These are phyloP conservation scores for Elephas maximus DNA, from an alignment of 2,113 vertebrate genomes.

Conservation along the genomic window DNA sequence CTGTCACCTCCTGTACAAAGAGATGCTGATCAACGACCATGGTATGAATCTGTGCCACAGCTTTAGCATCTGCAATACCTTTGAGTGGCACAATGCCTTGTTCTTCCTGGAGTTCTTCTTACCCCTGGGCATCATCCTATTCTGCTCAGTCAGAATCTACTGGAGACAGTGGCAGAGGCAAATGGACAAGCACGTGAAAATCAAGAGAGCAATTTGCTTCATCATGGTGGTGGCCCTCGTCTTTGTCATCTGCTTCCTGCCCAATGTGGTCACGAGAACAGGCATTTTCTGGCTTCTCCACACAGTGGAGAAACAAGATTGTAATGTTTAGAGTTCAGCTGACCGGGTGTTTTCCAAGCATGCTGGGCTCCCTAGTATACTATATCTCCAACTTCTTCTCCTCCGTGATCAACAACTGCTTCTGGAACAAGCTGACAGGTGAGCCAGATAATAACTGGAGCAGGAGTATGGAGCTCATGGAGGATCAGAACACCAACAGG, in stretches of 20 bases:
- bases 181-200: conserved; percentile 82
- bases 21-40: rapidly evolving
- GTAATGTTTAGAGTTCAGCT: conserved; percentile 48
- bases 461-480: conserved; percentile 58
- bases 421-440: background rate
- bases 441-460: conserved; percentile 43
- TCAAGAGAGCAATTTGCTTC: conserved; percentile 81
- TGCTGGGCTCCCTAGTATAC: conserved; percentile 92
- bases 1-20: conserved; percentile 81
- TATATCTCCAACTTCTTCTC: conserved; percentile 90
- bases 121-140: conserved; percentile 82
- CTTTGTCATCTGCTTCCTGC: conserved; percentile 92
- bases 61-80: conserved; percentile 87
- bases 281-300: conserved; percentile 87
- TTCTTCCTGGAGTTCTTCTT: conserved; percentile 87
- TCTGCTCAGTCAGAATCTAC: conserved; percentile 81
- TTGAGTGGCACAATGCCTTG: conserved; percentile 85
- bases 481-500: background rate
- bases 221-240: conserved; percentile 89
- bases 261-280: conserved; percentile 88
- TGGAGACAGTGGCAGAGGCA: conserved; percentile 77
- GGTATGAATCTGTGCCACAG: conserved; percentile 84
- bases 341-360: conserved; percentile 90
- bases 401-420: background rate
- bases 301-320: background rate